Percentiles rank a stretch among this genome's conserved stretches.
These are phyloP conservation scores for Taurulus bubalis DNA, from an alignment of 2,113 vertebrate genomes.

Conservation along the genomic window DNA sequence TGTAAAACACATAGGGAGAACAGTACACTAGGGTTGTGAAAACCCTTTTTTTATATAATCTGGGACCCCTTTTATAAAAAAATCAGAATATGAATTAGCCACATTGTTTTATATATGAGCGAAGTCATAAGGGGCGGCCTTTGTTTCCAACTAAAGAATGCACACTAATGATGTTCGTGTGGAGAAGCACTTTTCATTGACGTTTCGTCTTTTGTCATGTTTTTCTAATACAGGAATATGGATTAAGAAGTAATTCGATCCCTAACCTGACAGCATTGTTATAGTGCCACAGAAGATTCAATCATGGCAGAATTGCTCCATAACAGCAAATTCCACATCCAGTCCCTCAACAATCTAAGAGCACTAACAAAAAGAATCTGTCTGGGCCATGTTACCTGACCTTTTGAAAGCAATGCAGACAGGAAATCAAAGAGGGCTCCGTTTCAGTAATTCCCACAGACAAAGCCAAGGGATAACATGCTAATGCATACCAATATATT, in stretches of 20 bases:
- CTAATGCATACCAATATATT: conserved; percentile 52
- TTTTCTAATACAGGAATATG: conserved; percentile 7
- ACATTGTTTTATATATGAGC: not conserved
- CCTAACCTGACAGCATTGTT: not conserved
- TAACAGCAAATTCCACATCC: not conserved
- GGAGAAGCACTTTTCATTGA: not conserved
- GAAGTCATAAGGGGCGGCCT: not conserved
- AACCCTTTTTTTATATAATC: not conserved
- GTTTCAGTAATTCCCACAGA: conserved; percentile 34
- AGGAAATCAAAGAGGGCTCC: conserved; percentile 45
- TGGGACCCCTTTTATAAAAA: not conserved
- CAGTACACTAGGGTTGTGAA: not conserved
- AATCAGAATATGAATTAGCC: not conserved
- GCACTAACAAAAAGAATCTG: not conserved
- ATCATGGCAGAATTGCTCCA: conserved; percentile 8
- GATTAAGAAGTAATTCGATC: conserved; percentile 3
- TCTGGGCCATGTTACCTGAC: not conserved
- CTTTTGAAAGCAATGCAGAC: conserved; percentile 26
- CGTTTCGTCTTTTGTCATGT: not conserved
- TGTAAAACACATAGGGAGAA: too few species aligned
- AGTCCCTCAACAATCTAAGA: conserved; percentile 1
- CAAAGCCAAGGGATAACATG: conserved; percentile 36
- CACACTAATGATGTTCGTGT: not conserved
- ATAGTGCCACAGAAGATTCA: not conserved
- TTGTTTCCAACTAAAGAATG: conserved; percentile 1